These are phyloP conservation scores for Passerina amoena DNA, from an alignment of 2,113 vertebrate species.

Conservation along the genomic window DNA sequence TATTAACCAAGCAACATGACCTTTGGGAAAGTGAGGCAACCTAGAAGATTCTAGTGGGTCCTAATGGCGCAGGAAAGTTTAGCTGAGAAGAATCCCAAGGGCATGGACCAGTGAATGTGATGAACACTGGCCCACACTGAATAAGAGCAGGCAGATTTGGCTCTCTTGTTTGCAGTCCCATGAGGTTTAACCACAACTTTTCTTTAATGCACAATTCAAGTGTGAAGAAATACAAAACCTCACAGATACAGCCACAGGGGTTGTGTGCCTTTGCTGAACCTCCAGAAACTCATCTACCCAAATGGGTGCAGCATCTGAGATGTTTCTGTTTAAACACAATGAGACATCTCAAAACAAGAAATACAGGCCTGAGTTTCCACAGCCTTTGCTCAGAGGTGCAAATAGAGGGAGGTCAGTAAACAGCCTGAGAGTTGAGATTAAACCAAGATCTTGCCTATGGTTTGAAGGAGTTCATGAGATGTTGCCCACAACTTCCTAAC, in stretches of 20 bases:
- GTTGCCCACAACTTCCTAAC: neutral
- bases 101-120: neutral
- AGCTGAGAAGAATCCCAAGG: neutral
- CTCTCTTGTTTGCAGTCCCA: neutral
- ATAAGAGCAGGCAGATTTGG: neutral
- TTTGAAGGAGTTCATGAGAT: neutral
- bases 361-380: neutral
- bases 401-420: neutral
- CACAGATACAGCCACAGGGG: neutral
- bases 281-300: neutral
- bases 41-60: neutral
- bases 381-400: neutral
- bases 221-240: neutral
- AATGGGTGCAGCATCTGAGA: rapidly evolving
- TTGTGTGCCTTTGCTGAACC: neutral
- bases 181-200: neutral
- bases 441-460: neutral
- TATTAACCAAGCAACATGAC: rapidly evolving
- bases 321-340: neutral
- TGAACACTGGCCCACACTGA: neutral
- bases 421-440: neutral
- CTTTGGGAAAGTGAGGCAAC: neutral
- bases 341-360: neutral
- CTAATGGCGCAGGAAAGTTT: neutral
- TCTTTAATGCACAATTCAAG: neutral